These are phyloP conservation scores for Orchestia grillus DNA, from an alignment of 1,140 invertebrate species.

Conservation along the genomic window DNA sequence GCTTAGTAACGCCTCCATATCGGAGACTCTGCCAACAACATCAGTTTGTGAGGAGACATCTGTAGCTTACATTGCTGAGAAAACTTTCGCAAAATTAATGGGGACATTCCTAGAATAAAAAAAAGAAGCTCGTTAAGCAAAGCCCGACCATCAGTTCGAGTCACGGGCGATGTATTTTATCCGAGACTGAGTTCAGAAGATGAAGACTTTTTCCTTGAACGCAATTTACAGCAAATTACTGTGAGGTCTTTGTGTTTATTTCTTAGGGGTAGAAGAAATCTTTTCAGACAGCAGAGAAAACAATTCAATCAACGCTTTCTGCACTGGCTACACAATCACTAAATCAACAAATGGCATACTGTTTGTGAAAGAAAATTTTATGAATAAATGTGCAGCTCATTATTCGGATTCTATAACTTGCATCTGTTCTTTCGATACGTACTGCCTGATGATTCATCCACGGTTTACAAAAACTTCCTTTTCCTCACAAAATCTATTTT, in stretches of 20 bases:
- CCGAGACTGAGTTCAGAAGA: background rate
- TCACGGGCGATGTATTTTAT: background rate
- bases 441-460: background rate
- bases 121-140: background rate
- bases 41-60: background rate
- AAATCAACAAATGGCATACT: background rate
- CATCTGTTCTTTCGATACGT: background rate
- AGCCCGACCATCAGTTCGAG: background rate
- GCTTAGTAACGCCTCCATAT: background rate
- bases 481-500: background rate
- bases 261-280: background rate
- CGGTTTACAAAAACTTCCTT: background rate
- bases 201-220: background rate
- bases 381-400: background rate
- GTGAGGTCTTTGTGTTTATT: background rate
- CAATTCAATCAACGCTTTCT: background rate
- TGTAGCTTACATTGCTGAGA: background rate
- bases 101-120: background rate
- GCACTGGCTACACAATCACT: background rate
- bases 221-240: background rate
- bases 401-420: background rate
- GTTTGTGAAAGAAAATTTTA: background rate
- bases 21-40: background rate
- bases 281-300: background rate
- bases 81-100: conserved; percentile 8